Conservation (phyloP, 2,113 vertebrate genomes). For the Cochlearius cochlearius region DNA sequence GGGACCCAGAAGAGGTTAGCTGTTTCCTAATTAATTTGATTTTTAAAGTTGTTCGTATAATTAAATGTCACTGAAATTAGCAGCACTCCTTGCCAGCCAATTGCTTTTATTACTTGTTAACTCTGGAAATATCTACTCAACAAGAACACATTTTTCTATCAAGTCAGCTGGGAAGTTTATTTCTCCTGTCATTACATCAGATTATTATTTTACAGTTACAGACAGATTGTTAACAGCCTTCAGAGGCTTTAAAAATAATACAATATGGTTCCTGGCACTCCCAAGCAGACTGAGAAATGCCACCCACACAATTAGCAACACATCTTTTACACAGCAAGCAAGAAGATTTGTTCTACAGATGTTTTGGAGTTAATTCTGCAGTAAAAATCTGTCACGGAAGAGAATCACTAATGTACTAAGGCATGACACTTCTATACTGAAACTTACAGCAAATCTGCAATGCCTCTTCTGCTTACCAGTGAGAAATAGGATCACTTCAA, state of each 20-base stretch:
- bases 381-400: neutral
- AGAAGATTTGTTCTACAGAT: neutral
- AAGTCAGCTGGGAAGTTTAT: slow-evolving; percentile 28
- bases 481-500: neutral
- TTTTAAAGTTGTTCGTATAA: neutral
- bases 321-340: neutral
- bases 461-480: neutral
- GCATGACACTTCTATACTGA: neutral
- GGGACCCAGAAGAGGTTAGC: neutral
- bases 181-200: slow-evolving; percentile 34
- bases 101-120: neutral
- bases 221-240: slow-evolving; percentile 35
- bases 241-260: slow-evolving; percentile 36
- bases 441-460: neutral
- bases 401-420: neutral
- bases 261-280: slow-evolving; percentile 45
- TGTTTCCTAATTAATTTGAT: neutral
- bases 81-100: neutral
- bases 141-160: slow-evolving; percentile 10
- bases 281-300: slow-evolving; percentile 31
- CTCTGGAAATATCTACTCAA: neutral
- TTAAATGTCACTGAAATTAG: neutral
- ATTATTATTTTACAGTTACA: slow-evolving; percentile 35
- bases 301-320: slow-evolving; percentile 3
- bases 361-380: slow-evolving; percentile 31